phyloP scores from a whole-genome alignment of 1,140 invertebrate genomes.

The Spodoptera frugiperda region DNA sequence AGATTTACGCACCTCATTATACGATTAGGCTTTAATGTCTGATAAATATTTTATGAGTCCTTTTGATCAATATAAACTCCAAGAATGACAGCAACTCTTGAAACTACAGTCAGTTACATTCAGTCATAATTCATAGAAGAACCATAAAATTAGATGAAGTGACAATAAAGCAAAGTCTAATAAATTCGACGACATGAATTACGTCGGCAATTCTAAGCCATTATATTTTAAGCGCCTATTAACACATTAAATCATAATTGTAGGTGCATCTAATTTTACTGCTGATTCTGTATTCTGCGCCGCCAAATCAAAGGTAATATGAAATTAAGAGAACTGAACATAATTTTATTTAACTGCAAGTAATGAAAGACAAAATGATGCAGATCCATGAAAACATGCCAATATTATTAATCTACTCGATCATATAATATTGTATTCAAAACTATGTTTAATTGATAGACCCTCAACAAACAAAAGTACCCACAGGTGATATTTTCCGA shows the following conservation, averaged over 20 bases:
- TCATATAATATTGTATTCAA: neutral
- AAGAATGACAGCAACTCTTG: neutral
- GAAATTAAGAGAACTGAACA: too few species aligned
- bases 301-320: too few species aligned
- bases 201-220: conserved; percentile 7
- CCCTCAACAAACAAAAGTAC: neutral
- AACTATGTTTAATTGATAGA: neutral
- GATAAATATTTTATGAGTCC: conserved; percentile 24
- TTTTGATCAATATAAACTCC: conserved; percentile 24
- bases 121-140: conserved; percentile 12
- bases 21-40: conserved; percentile 27
- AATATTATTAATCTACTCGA: too few species aligned
- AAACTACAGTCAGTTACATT: conserved; percentile 12
- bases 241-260: conserved; percentile 13
- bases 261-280: neutral
- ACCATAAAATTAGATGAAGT: conserved; percentile 24
- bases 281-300: neutral
- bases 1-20: conserved; percentile 23
- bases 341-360: too few species aligned
- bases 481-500: conserved; percentile 34
- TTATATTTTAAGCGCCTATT: conserved; percentile 22
- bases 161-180: conserved; percentile 24
- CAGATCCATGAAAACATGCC: too few species aligned
- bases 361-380: too few species aligned
- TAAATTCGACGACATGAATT: conserved; percentile 29